Evolutionary conservation across 2,888 invertebrate genomes (phyloP).

Genomic region (Leucophenga montana): DNA sequence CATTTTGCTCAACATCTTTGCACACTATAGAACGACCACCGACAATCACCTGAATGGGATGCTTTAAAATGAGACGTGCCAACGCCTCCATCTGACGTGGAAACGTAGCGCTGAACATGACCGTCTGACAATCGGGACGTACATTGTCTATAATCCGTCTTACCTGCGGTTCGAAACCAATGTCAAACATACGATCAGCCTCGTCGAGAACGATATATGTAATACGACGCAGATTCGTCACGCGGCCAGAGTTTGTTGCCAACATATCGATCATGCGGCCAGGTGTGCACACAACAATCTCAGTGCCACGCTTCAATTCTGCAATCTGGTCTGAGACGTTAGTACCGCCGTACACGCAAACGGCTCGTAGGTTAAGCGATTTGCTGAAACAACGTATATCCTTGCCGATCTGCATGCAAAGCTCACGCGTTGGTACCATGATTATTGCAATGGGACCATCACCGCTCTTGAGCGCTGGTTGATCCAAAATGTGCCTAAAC

Average conservation of each 20-base stretch:
- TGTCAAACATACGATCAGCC: slow-evolving; percentile 99
- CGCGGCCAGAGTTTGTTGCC: slow-evolving; percentile 97
- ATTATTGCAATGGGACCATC: slow-evolving; percentile 98
- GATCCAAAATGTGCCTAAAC: slow-evolving; percentile 96
- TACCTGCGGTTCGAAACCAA: slow-evolving; percentile 90
- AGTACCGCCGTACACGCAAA: slow-evolving; percentile 99
- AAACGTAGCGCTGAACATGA: slow-evolving; percentile 99
- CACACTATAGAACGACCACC: slow-evolving; percentile 97
- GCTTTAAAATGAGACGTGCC: slow-evolving; percentile 91
- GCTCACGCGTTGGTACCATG: slow-evolving; percentile 97
- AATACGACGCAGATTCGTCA: slow-evolving; percentile 96
- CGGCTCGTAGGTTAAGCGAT: slow-evolving; percentile 86
- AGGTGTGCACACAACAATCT: slow-evolving; percentile 99
- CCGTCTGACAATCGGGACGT: slow-evolving; percentile 96
- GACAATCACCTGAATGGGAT: slow-evolving; percentile 97
- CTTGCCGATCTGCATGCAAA: slow-evolving; percentile 98
- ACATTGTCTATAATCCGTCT: slow-evolving; percentile 98
- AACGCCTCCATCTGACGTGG: slow-evolving; percentile 99
- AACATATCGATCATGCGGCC: slow-evolving; percentile 99
- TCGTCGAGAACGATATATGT: slow-evolving; percentile 99
- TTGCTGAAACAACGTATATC: slow-evolving; percentile 97
- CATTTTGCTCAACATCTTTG: slow-evolving; percentile 97
- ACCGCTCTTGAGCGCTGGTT: slow-evolving; percentile 92
- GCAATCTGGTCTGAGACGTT: slow-evolving; percentile 95
- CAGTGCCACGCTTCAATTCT: slow-evolving; percentile 95